Percentiles rank a stretch among this genome's conserved stretches.
phyloP scores from a whole-genome alignment of 2,113 vertebrate genomes.

The Numenius arquata region DNA sequence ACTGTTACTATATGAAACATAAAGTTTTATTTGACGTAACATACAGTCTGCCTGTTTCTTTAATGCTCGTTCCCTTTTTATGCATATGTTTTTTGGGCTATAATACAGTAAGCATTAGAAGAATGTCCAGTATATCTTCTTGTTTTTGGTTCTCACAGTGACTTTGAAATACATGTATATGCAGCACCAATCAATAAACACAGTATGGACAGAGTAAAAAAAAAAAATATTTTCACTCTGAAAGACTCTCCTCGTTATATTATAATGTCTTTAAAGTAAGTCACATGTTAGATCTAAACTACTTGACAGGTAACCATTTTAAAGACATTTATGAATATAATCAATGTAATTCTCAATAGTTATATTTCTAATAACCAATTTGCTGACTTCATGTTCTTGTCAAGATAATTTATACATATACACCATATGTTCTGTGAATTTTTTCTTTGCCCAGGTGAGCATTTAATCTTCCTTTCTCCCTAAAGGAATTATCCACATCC shows the following conservation, averaged over 20 bases:
- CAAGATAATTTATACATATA: slow-evolving; percentile 46
- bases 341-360: slow-evolving; percentile 36
- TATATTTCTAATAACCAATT: slow-evolving; percentile 58
- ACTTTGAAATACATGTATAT: neutral
- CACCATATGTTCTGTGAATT: slow-evolving; percentile 29
- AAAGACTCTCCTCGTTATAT: neutral
- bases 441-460: slow-evolving; percentile 43
- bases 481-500: slow-evolving; percentile 35
- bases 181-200: neutral
- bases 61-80: neutral
- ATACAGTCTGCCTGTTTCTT: neutral
- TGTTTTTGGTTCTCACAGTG: neutral
- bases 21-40: neutral
- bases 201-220: neutral
- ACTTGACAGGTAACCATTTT: slow-evolving; percentile 28
- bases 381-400: slow-evolving; percentile 50
- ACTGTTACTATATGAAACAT: neutral
- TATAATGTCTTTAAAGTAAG: slow-evolving; percentile 7
- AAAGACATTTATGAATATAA: slow-evolving; percentile 39
- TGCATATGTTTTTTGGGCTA: neutral
- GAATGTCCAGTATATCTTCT: neutral
- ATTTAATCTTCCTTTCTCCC: slow-evolving; percentile 46
- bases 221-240: neutral
- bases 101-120: neutral
- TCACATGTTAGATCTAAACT: neutral